phyloP scores from a whole-genome alignment of 2,797 vertebrate genomes.

The Poeciliopsis turneri region DNA sequence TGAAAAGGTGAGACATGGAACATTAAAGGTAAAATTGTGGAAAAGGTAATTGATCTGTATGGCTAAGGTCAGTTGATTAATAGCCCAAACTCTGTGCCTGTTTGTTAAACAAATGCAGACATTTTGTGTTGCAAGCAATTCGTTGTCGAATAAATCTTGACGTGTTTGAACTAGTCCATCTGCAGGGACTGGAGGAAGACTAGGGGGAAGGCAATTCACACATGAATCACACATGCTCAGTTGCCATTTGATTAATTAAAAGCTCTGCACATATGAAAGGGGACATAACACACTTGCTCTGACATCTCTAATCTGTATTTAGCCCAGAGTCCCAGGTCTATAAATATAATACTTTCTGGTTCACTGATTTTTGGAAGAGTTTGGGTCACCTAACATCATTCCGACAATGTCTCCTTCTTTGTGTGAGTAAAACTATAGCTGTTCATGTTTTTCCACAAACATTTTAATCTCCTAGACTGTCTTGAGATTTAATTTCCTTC shows the following conservation, averaged over 20 bases:
- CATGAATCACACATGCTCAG: not conserved
- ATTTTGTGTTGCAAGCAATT: not conserved
- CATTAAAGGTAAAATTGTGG: not conserved
- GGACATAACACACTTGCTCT: not conserved
- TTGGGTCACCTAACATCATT: not conserved
- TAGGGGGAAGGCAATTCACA: not conserved
- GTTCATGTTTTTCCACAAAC: slow-evolving; percentile 8
- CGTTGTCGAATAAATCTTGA: not conserved
- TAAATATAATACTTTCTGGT: not conserved
- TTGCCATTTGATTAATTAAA: slow-evolving; percentile 4
- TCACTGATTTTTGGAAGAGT: slow-evolving; percentile 5
- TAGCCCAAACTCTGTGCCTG: not conserved
- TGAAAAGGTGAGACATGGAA: not conserved
- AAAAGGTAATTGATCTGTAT: not conserved
- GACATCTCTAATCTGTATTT: not conserved
- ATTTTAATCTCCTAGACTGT: slow-evolving; percentile 27
- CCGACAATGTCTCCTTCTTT: slow-evolving; percentile 4
- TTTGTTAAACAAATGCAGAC: not conserved
- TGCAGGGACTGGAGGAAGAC: not conserved
- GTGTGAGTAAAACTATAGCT: slow-evolving; percentile 11
- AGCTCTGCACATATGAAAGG: not conserved
- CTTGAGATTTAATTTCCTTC: slow-evolving; percentile 18
- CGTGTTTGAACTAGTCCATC: not conserved
- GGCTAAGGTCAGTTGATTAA: not conserved
- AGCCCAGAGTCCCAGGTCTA: not conserved